Percentiles rank a stretch among this genome's conserved stretches.
Conservation (phyloP, 35 echinoderm and acorn worm genomes). For the Nesometra sesokonis region DNA sequence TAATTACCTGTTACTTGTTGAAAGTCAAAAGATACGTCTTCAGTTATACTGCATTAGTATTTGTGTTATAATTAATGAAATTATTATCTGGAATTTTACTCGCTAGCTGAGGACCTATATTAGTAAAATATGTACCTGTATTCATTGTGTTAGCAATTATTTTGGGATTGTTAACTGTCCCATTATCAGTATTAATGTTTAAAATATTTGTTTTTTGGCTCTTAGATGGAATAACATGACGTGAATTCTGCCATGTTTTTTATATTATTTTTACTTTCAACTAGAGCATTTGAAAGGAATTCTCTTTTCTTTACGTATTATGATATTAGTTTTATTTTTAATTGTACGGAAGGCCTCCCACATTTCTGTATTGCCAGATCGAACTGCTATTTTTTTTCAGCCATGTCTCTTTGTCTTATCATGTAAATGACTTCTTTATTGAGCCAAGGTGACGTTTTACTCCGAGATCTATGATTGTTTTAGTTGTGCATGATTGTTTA, state of each 20-base stretch:
- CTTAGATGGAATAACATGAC: background rate
- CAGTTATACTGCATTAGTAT: too few species aligned
- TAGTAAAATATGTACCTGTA: too few species aligned
- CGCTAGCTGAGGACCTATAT: too few species aligned
- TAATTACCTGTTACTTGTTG: background rate
- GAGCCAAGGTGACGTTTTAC: background rate
- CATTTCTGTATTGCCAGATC: too few species aligned
- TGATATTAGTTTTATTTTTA: background rate
- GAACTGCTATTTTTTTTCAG: too few species aligned
- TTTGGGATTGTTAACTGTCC: background rate
- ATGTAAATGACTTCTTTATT: too few species aligned
- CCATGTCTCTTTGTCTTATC: too few species aligned
- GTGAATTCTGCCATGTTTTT: background rate
- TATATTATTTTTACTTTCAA: background rate
- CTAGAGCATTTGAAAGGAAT: background rate
- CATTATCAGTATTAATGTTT: background rate
- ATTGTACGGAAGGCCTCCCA: too few species aligned
- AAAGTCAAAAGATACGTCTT: background rate
- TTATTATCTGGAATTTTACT: too few species aligned
- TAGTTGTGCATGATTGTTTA: background rate
- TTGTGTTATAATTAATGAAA: too few species aligned
- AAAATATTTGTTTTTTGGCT: background rate
- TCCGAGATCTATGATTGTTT: background rate
- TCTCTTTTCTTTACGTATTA: background rate
- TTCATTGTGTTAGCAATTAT: too few species aligned